A percentile compares a stretch with the other conserved stretches of the same genome.
Evolutionary conservation across 1,140 invertebrate genomes (phyloP).

Genomic region (Acromyrmex heyeri): DNA sequence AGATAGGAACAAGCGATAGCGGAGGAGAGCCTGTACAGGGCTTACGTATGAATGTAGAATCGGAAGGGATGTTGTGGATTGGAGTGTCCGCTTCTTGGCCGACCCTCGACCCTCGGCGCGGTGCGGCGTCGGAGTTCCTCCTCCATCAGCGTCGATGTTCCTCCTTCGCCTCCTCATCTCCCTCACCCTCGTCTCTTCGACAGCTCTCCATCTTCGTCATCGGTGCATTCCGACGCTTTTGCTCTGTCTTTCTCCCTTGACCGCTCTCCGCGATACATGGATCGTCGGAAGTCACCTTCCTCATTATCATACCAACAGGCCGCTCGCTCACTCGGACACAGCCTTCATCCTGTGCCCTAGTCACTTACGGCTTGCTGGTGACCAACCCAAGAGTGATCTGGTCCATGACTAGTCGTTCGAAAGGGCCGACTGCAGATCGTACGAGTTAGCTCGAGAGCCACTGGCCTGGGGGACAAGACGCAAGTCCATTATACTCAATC

Average conservation of each 20-base stretch:
- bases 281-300: conserved; percentile 87
- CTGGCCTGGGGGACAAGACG: conserved; percentile 86
- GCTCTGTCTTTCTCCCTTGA: conserved; percentile 71
- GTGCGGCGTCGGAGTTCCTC: conserved; percentile 67
- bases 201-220: conserved; percentile 58
- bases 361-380: conserved; percentile 84
- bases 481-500: conserved; percentile 87
- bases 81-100: conserved; percentile 86
- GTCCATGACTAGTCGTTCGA: conserved; percentile 56
- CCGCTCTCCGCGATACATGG: conserved; percentile 79
- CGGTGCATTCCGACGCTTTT: conserved; percentile 54
- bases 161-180: conserved; percentile 71
- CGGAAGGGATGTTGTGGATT: conserved; percentile 79
- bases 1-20: conserved; percentile 51
- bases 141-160: conserved; percentile 60
- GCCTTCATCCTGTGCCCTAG: conserved; percentile 86
- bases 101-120: conserved; percentile 77
- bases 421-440: conserved; percentile 51
- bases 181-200: conserved; percentile 61
- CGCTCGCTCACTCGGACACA: conserved; percentile 82
- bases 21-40: conserved; percentile 61
- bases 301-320: conserved; percentile 86
- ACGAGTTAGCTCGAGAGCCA: conserved; percentile 80
- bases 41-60: conserved; percentile 72
- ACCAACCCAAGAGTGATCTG: conserved; percentile 81